These are phyloP conservation scores for Drosophila vallismaia DNA, from an alignment of 2,888 invertebrate species.

Conservation along the genomic window DNA sequence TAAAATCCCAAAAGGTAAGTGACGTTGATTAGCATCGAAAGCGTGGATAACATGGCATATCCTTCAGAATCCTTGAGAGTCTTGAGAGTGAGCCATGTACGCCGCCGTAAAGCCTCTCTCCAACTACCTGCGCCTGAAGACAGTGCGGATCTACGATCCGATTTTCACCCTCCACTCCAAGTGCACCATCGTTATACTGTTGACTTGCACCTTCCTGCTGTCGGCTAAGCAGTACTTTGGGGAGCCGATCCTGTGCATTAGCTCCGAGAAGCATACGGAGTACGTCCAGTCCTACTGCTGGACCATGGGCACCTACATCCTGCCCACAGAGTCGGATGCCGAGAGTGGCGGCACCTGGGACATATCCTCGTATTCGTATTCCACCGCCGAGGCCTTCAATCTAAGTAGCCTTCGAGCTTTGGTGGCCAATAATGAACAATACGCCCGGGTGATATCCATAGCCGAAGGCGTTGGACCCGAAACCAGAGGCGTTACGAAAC, in stretches of 20 bases:
- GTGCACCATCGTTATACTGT: slow-evolving; percentile 88
- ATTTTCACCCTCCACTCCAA: slow-evolving; percentile 90
- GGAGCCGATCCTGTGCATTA: slow-evolving; percentile 91
- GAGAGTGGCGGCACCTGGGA: slow-evolving; percentile 6
- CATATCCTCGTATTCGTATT: background rate
- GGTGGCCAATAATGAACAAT: slow-evolving; percentile 52
- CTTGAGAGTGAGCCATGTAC: slow-evolving; percentile 83
- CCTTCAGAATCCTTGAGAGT: background rate
- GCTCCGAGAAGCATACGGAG: slow-evolving; percentile 85
- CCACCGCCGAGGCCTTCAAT: slow-evolving; percentile 78
- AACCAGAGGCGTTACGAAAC: slow-evolving; percentile 52
- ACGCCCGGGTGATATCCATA: slow-evolving; percentile 60
- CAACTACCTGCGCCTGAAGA: slow-evolving; percentile 86
- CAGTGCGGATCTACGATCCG: slow-evolving; percentile 89
- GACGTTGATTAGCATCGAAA: background rate
- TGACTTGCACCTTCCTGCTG: slow-evolving; percentile 89
- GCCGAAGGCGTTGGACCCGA: slow-evolving; percentile 74
- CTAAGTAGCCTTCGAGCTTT: slow-evolving; percentile 39
- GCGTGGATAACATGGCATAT: background rate
- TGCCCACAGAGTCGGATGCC: slow-evolving; percentile 41
- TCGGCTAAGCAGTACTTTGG: slow-evolving; percentile 93
- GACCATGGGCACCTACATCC: slow-evolving; percentile 89
- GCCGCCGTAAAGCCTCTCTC: slow-evolving; percentile 87
- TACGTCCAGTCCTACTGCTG: slow-evolving; percentile 91
- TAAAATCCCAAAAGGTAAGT: background rate